phyloP scores from a whole-genome alignment of 1,140 invertebrate species.

The Streblospio benedicti region DNA sequence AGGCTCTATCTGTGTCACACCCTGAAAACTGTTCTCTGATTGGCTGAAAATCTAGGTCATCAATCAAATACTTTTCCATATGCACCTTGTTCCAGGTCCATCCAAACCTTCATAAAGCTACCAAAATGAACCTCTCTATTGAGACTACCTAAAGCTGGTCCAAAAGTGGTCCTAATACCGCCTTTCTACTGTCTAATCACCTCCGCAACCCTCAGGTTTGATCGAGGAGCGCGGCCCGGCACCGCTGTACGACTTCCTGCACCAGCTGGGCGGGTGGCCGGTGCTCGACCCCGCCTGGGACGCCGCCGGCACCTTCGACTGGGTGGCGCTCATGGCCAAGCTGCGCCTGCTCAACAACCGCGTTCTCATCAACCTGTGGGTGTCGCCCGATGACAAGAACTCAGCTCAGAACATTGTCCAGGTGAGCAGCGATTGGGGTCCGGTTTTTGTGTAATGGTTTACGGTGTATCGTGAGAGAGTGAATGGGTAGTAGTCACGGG shows the following conservation, averaged over 20 bases:
- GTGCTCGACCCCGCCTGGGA: slow-evolving; percentile 58
- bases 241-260: slow-evolving; percentile 63
- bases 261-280: slow-evolving; percentile 75
- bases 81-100: too few species aligned
- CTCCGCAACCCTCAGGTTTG: slow-evolving; percentile 26
- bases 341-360: slow-evolving; percentile 75
- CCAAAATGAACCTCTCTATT: too few species aligned
- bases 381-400: slow-evolving; percentile 80
- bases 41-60: too few species aligned
- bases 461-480: neutral
- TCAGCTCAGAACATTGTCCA: slow-evolving; percentile 77
- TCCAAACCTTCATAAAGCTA: too few species aligned
- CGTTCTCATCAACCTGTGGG: slow-evolving; percentile 62
- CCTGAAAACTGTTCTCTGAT: too few species aligned
- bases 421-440: slow-evolving; percentile 39
- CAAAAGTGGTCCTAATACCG: neutral
- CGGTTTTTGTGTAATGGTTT: neutral
- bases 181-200: neutral
- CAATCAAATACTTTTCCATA: too few species aligned
- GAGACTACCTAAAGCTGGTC: neutral
- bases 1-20: neutral
- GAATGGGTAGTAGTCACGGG: too few species aligned
- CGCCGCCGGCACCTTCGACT: slow-evolving; percentile 54
- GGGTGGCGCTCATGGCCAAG: slow-evolving; percentile 64
- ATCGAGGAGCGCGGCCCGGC: slow-evolving; percentile 58